phyloP scores from a whole-genome alignment of 2,113 vertebrate genomes.

The Girardinichthys multiradiatus region DNA sequence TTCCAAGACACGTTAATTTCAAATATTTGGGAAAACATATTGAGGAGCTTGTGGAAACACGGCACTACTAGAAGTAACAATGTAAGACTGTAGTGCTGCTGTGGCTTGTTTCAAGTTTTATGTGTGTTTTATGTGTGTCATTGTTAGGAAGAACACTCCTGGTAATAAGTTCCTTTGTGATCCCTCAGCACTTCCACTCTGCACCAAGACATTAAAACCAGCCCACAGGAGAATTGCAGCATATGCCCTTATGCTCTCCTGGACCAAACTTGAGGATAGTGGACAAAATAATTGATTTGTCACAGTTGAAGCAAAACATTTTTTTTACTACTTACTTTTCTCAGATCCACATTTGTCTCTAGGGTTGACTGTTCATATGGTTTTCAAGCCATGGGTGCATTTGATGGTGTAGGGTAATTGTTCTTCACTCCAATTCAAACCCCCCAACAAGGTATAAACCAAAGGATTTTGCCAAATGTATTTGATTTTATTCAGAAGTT shows the following conservation, averaged over 20 bases:
- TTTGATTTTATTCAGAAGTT: too few species aligned
- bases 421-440: slow-evolving; percentile 21
- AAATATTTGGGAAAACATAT: background rate
- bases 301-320: slow-evolving; percentile 58
- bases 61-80: slow-evolving; percentile 11
- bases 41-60: slow-evolving; percentile 7
- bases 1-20: background rate
- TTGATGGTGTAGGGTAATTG: slow-evolving; percentile 58
- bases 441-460: slow-evolving; percentile 14
- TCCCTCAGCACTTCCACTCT: slow-evolving; percentile 65
- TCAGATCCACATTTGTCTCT: slow-evolving; percentile 44
- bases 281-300: slow-evolving; percentile 69
- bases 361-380: slow-evolving; percentile 23
- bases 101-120: slow-evolving; percentile 59
- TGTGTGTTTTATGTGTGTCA: slow-evolving; percentile 51
- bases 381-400: slow-evolving; percentile 48
- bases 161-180: slow-evolving; percentile 71
- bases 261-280: slow-evolving; percentile 58
- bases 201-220: slow-evolving; percentile 61
- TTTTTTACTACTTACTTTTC: slow-evolving; percentile 37
- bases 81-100: slow-evolving; percentile 41
- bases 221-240: slow-evolving; percentile 54
- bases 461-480: background rate
- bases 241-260: slow-evolving; percentile 48
- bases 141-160: slow-evolving; percentile 61